Evolutionary conservation across 2,113 vertebrate species (phyloP).

Genomic region (Nothocercus nigrocapillus): DNA sequence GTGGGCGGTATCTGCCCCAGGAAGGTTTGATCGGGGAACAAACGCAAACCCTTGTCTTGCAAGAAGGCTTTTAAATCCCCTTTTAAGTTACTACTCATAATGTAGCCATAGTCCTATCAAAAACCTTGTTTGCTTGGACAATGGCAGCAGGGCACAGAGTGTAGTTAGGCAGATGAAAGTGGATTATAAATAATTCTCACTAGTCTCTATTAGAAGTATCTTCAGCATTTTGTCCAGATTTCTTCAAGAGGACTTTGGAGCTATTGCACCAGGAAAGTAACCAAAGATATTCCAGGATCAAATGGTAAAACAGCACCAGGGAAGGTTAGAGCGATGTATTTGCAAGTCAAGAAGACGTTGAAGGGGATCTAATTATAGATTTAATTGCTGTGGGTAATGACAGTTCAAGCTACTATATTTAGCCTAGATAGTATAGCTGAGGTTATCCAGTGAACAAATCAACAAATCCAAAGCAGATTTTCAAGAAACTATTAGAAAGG

Average conservation of each 20-base stretch:
- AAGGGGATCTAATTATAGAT: slow-evolving; percentile 63
- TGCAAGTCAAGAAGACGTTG: slow-evolving; percentile 58
- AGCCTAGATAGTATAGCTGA: slow-evolving; percentile 18
- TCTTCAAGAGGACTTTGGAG: background rate
- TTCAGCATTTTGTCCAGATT: slow-evolving; percentile 18
- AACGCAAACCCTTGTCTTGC: background rate
- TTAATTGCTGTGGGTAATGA: slow-evolving; percentile 48
- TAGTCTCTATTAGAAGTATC: background rate
- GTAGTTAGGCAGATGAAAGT: slow-evolving; percentile 26
- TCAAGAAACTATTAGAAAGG: background rate
- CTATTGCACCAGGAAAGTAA: background rate
- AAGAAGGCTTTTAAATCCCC: background rate
- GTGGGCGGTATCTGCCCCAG: background rate
- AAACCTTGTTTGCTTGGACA: background rate
- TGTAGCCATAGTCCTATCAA: background rate
- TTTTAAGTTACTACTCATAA: background rate
- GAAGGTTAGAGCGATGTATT: slow-evolving; percentile 43
- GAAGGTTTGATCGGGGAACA: background rate
- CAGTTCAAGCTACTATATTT: slow-evolving; percentile 59
- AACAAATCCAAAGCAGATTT: slow-evolving; percentile 49
- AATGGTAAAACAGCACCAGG: slow-evolving; percentile 34
- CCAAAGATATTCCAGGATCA: slow-evolving; percentile 2
- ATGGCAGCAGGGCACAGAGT: background rate
- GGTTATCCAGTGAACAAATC: background rate
- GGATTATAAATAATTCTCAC: slow-evolving; percentile 38